Evolutionary conservation across 2,888 invertebrate genomes (phyloP), one percentile per base, ranked within the genome.

Genomic region (Allygus modestus): DNA sequence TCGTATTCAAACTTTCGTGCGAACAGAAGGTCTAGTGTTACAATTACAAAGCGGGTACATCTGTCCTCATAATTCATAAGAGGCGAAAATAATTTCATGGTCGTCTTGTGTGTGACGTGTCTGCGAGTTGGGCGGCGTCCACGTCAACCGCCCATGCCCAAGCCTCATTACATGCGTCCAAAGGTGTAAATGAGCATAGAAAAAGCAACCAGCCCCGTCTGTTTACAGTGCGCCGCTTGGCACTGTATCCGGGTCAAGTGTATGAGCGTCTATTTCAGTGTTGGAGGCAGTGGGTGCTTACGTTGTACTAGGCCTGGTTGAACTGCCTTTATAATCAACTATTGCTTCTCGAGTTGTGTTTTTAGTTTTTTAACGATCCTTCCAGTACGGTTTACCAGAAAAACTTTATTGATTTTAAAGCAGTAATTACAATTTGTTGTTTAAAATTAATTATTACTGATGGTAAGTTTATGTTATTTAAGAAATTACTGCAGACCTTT

Each of bases 181-280:
- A 58, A 58, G 58, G 58, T 58, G 58, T 23, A 58, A 58, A 58
- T 58, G 58, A 58, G 58, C 26, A 15, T 58, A 23, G 26, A 58
- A 23, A 20, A 20, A 46, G 17, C 7, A 7, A 37, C 17, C 46
- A 17, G 65, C 65, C n/a, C 2, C 51, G 7, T 23, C 20, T 58
- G 58, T 58, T 58, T 20, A 58, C 58, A 12, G 58, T 58, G 58
- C 17, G 65, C 31, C 15, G 65, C 31, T 4, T 23, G 58, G 58
- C 58, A 9, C 58, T 7, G 7, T 20, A 58, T 17, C 58, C 58
- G 23, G 58, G 58, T 58, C 58, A 58, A 58, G 58, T 58, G 58
- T 58, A n/a, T 23, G 12, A 46, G 46, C n/a, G 58, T 20, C 58
- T 58, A 58, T 58, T 58, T 58, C 58, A 58, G 58, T 58, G 51